Conservation (phyloP, 2,113 vertebrate species). For the Aspidoscelis tigris region DNA sequence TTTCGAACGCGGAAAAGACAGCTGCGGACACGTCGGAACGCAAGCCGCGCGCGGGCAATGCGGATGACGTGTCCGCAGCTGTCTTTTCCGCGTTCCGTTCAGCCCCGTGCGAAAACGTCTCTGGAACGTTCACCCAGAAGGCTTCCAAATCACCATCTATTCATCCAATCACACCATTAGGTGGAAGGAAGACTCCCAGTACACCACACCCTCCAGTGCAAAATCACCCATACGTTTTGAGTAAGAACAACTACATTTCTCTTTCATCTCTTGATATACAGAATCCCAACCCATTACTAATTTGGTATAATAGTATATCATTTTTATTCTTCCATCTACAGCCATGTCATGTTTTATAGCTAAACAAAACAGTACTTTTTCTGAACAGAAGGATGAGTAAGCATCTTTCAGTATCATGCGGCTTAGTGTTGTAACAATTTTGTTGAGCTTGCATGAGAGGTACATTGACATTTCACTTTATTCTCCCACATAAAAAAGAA, state of each 20-base stretch:
- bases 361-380: background rate
- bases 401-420: background rate
- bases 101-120: no score
- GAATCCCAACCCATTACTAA: background rate
- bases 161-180: background rate
- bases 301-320: background rate
- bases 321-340: background rate
- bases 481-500: conserved; percentile 48
- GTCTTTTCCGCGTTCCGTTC: no score
- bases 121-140: background rate
- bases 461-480: conserved; percentile 39
- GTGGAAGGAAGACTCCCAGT: no score
- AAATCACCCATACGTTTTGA: background rate
- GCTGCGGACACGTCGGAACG: no score
- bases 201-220: background rate
- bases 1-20: no score
- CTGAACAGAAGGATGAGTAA: background rate
- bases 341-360: background rate
- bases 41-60: no score
- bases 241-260: background rate
- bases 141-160: background rate
- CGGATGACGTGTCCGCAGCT: no score
- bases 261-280: background rate
- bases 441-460: background rate
- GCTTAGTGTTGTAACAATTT: background rate